Base-by-base conservation (phyloP, 1,140 invertebrate genomes). In the Papilio polyxenes region DNA sequence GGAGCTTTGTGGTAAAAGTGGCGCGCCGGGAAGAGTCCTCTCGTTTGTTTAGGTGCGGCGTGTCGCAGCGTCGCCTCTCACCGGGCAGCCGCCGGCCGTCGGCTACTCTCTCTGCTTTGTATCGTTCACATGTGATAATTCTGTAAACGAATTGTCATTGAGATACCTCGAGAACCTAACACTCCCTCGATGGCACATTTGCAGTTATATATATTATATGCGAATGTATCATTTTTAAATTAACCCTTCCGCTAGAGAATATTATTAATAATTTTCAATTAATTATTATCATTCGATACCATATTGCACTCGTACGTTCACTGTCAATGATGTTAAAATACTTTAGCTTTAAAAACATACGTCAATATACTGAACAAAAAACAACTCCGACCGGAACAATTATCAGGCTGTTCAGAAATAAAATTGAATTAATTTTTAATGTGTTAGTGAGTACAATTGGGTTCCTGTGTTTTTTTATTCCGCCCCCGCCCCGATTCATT, bases 401-500 rank as follows among this genome's bases (percentile, higher is more conserved):
- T 77, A 77, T 77, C 44, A 20, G 48, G 75, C 75, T 77, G 75
- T 77, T 51, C n/a, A 53, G 48, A 77, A 77, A 77, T 77, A 77
- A 77, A 53, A 77, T 53, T 77, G 75, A 77, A 77, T 77, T 77
- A 77, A 51, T 77, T 62, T 79, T 79, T 79, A 79, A 79, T 79
- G 53, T 79, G 51, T 79, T 79, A 79, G 53, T 37, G 77, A 79
- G 44, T 79, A 79, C 77, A 79, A 79, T 79, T 79, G 77, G 77
- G 77, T 79, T 79, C 77, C 77, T 79, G 77, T 79, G 56, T 59
- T 59, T 79, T 78, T 79, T 79, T 62, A 79, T 79, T 62, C 77
- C 31, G 53, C 77, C 77, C 77, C 77, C 56, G 53, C 53, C 53
- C 56, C 53, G 77, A 79, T 79, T 79, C 77, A 81, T 88, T 83